Conservation (phyloP, 2,888 invertebrate genomes). For the Petrophora chlorosata region DNA sequence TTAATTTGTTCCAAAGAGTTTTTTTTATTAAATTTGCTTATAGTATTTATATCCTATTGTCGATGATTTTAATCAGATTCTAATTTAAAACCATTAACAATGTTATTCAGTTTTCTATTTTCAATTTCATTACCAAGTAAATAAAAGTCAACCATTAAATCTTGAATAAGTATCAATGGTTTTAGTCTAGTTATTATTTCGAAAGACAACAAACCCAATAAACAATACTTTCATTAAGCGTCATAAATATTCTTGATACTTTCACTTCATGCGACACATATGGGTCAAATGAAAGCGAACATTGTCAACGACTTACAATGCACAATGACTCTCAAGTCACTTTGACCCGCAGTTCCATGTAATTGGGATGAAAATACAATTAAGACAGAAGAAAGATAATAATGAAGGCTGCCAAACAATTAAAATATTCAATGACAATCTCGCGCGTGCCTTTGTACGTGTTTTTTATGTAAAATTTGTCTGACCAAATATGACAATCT, state of each 20-base stretch:
- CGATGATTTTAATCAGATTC: too few species aligned
- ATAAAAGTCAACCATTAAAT: too few species aligned
- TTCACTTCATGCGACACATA: slow-evolving; percentile 56
- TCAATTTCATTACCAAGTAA: too few species aligned
- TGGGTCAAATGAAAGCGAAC: slow-evolving; percentile 68
- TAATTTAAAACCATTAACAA: too few species aligned
- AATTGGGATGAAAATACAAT: slow-evolving; percentile 32
- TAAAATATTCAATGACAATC: slow-evolving; percentile 9
- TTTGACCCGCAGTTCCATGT: slow-evolving; percentile 48
- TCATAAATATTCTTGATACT: slow-evolving; percentile 31
- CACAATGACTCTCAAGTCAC: slow-evolving; percentile 56
- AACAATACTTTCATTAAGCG: slow-evolving; percentile 13
- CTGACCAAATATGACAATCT: too few species aligned
- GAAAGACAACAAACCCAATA: neutral
- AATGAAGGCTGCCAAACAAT: neutral
- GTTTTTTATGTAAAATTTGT: too few species aligned
- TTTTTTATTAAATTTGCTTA: too few species aligned
- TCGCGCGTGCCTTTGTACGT: too few species aligned
- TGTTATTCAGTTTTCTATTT: too few species aligned
- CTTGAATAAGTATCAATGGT: too few species aligned
- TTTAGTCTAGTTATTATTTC: neutral
- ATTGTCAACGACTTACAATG: slow-evolving; percentile 61
- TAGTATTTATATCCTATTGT: too few species aligned
- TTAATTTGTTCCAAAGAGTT: too few species aligned
- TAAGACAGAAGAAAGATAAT: slow-evolving; percentile 22